phyloP scores from a whole-genome alignment of 37 sponge, comb jelly and placozoan genomes.

The Eunapius fragilis region DNA sequence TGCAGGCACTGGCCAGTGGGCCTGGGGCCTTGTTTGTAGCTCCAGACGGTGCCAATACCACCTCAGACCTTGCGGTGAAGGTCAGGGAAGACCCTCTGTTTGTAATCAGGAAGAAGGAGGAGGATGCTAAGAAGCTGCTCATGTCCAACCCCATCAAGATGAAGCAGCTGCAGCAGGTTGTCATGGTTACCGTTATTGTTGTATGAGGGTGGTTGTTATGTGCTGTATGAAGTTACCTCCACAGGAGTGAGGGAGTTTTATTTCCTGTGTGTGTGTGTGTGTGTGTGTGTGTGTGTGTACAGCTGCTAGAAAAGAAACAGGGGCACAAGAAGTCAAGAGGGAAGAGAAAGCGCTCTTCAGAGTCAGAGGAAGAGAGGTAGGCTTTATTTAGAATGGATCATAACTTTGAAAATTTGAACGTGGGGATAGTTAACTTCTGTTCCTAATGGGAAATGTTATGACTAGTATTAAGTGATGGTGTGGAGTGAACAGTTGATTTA shows the following conservation, averaged over 20 bases:
- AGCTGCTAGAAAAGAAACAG: neutral
- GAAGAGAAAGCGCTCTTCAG: neutral
- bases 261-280: neutral
- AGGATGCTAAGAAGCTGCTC: constrained; percentile 63
- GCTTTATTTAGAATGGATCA: no score
- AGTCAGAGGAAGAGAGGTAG: neutral
- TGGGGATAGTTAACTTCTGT: no score
- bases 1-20: constrained; percentile 62
- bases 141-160: constrained; percentile 77
- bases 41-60: constrained; percentile 29
- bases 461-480: no score
- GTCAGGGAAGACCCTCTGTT: constrained; percentile 91
- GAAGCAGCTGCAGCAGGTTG: constrained; percentile 70
- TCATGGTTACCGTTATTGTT: neutral
- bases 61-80: constrained; percentile 73
- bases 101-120: constrained; percentile 80
- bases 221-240: neutral
- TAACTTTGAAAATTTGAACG: no score
- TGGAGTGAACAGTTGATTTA: no score
- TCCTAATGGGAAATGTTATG: no score
- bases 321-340: neutral
- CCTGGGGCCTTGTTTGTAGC: constrained; percentile 77
- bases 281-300: neutral
- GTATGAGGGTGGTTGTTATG: neutral
- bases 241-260: no score